A percentile compares a stretch with the other conserved stretches of the same genome.
These are phyloP conservation scores for Lamprologus tigripictilis DNA, from an alignment of 2,113 vertebrate species.

Conservation along the genomic window DNA sequence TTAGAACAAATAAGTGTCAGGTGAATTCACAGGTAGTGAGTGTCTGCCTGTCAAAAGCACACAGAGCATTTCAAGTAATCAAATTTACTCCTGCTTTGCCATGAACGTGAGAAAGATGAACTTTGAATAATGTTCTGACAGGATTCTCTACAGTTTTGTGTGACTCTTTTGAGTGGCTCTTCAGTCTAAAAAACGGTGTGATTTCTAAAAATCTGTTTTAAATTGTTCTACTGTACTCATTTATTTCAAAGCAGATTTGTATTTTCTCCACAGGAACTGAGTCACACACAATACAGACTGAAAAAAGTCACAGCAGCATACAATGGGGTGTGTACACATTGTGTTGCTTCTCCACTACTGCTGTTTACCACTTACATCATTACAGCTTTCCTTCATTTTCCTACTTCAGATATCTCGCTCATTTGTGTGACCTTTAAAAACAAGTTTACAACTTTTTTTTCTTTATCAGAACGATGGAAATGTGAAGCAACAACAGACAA, in stretches of 20 bases:
- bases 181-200: not conserved
- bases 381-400: not conserved
- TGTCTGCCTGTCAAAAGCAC: not conserved
- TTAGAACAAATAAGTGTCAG: not conserved
- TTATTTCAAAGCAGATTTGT: not conserved
- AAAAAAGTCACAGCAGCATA: not conserved
- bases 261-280: constrained; percentile 22
- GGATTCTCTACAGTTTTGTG: not conserved
- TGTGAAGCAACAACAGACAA: not conserved
- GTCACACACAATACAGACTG: not conserved
- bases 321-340: not conserved
- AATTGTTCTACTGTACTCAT: not conserved
- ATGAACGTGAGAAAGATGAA: fast-evolving
- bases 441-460: not conserved
- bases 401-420: not conserved
- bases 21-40: not conserved
- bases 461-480: not conserved
- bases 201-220: not conserved
- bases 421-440: not conserved
- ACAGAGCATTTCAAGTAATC: not conserved
- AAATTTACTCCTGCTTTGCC: not conserved
- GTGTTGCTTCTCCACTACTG: not conserved
- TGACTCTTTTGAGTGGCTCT: not conserved
- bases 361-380: not conserved
- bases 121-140: not conserved